Base-by-base conservation (phyloP, 2,113 vertebrate species). In the Hyla sarda region DNA sequence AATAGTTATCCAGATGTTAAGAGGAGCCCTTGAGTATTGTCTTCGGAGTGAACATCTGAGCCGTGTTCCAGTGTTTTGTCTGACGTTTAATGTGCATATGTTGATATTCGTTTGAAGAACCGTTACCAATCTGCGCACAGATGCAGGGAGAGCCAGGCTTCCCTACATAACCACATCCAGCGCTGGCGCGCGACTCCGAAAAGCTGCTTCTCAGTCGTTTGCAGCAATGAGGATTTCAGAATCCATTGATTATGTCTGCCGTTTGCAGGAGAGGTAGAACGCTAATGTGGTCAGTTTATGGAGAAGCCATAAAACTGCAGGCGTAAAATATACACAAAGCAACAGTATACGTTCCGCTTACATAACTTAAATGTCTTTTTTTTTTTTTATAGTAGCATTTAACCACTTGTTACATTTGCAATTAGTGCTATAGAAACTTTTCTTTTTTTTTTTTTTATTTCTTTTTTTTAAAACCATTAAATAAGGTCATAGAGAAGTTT, bases 1-100 rank as follows among this genome's bases (percentile, higher is more conserved):
- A 92, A 76, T 89, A 88, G 86, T 88, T 90, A 87, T 89, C 91
- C 92, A 94, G 92, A 92, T 94, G 92, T 92, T 92, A 85, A 87
- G 90, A 89, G 89, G 56, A 93, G 82, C 89, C 88, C 88, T 84
- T 50, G 77, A 90, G 89, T 92, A 90, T 89, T 90, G 84, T 78
- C 85, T 91, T 89, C 88, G 88, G 89, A 89, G 81, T 87, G 88
- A 91, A 90, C 91, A 93, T 90, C 91, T 93, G 89, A 91, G 88
- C 78, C 84, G 73, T 58, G 45, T 83, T 41, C 41, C 86, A 58
- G 52, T 45, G 87, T 89, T 88, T 89, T 81, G 25, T 89, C 89
- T 88, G 78, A 78, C 67, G 47, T 83, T 84, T 86, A 85, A 87
- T 83, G 45, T 89, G 83, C 89, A 88, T 93, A 87, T 92, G 90